Evolutionary conservation across 2,797 vertebrate genomes (phyloP), one percentile per base, ranked within the genome.

Genomic region (Thaleichthys pacificus): DNA sequence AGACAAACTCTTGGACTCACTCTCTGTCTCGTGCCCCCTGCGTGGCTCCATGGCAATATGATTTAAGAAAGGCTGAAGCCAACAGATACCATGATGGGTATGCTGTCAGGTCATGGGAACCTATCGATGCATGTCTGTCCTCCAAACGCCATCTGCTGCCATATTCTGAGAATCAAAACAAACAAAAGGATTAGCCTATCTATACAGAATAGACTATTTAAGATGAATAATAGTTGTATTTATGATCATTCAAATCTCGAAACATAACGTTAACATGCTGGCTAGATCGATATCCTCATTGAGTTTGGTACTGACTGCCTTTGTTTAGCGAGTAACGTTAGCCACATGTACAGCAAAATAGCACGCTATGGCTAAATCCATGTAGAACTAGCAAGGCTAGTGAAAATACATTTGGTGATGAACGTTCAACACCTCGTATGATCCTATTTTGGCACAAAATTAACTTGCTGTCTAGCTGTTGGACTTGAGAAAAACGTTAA

Each of bases 1-100:
- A 5, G 82, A 77, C 3, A 72, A 83, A n/a, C 88, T 68, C 78
- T 86, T 85, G 71, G 73, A 26, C 28, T 89, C 84, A 72, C 77
- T 78, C 2, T 78, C 78, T 61, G 84, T 88, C 80, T 93, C 89
- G 0, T 83, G 76, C 68, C 71, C 84, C 70, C 88, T 82, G 75
- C 80, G 73, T 58, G 88, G 91, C 78, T 96, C 95, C 95, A 98
- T 97, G 70, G 80, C 79, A 78, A 81, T 63, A 30, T 70, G 68
- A 32, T 79, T 87, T 80, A 90, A 30, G 83, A 56, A 22, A 74
- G 74, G 58, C 61, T 61, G 26, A 69, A 68, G 73, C 77, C 57
- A 62, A 74, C 38, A 69, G 70, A 83, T 64, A 81, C 67, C 85
- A 88, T 84, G 58, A 47, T 30, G 58, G 76, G 49, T 62, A 11